Base-by-base conservation (phyloP, 2,113 vertebrate species). In the Pelmatolapia mariae region DNA sequence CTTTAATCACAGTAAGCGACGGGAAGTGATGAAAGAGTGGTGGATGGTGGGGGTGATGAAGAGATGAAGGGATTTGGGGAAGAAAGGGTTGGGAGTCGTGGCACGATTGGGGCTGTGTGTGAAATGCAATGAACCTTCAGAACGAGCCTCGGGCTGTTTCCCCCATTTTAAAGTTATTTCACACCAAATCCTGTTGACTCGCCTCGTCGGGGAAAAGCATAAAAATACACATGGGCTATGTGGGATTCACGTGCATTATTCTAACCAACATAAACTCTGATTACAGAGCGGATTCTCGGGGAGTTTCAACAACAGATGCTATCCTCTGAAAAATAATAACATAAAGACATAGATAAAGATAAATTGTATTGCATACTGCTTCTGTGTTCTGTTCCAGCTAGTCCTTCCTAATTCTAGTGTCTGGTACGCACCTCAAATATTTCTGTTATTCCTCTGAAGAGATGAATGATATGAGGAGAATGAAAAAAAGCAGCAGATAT, bases 1-100 rank as follows among this genome's bases (percentile, higher is more conserved):
- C 88, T 92, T 92, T 94, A 93, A 93, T 93, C 89, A 86, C 90
- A 89, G 91, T 22, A 81, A 92, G 89, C n/a, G 80, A 91, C 59
- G 15, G 89, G 92, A 83, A 89, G 73, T 82, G 93, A 93, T 94
- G 93, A 91, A 90, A 93, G 89, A 80, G 83, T 57, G 83, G 83
- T 45, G 81, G 78, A 79, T 68, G 63, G 63, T 38, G 19, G 79
- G 85, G 82, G 68, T 45, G 90, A 83, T 50, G 84, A 61, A 36
- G 57, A 82, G 91, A 91, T 91, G 93, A 92, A 90, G 86, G 91
- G 91, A 89, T 89, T 84, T 83, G 80, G 84, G 73, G 87, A 36
- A 87, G 84, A 87, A 85, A 86, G 78, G 73, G 57, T 83, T 40
- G 57, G 73, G 88, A 92, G 82, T 90, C 83, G 73, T 68, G 22